Evolutionary conservation across 2,113 vertebrate species (phyloP).

Genomic region (Apistogramma diplotaenia): DNA sequence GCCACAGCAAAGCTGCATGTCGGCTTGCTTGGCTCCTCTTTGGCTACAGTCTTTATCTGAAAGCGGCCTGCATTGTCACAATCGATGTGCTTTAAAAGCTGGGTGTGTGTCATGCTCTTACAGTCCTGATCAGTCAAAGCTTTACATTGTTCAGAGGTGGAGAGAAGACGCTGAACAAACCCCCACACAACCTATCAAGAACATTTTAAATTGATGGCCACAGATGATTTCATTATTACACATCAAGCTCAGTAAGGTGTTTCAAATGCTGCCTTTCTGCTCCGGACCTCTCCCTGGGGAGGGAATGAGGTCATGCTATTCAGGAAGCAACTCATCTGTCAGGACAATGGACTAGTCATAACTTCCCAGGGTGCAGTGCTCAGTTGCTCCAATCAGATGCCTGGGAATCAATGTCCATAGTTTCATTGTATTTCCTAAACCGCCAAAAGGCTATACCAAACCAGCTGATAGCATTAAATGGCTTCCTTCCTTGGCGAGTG

Average conservation of each 20-base stretch:
- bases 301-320: constrained; percentile 68
- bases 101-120: neutral
- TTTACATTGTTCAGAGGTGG: neutral
- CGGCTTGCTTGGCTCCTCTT: neutral
- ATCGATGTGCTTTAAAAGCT: constrained; percentile 25
- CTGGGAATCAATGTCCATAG: constrained; percentile 49
- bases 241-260: neutral
- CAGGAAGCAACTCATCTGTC: constrained; percentile 69
- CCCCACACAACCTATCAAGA: neutral
- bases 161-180: neutral
- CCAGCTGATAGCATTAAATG: constrained; percentile 33
- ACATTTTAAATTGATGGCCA: neutral
- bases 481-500: constrained; percentile 54
- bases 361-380: constrained; percentile 49
- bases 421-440: constrained; percentile 47
- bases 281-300: neutral
- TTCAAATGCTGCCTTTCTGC: constrained; percentile 15
- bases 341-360: constrained; percentile 61
- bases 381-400: constrained; percentile 40
- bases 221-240: neutral
- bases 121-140: neutral
- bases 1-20: neutral
- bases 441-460: neutral
- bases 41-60: constrained; percentile 5
- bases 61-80: neutral